A percentile compares a stretch with the other conserved stretches of the same genome.
phyloP scores from a whole-genome alignment of 2,113 vertebrate species.

The Holacanthus passer region DNA sequence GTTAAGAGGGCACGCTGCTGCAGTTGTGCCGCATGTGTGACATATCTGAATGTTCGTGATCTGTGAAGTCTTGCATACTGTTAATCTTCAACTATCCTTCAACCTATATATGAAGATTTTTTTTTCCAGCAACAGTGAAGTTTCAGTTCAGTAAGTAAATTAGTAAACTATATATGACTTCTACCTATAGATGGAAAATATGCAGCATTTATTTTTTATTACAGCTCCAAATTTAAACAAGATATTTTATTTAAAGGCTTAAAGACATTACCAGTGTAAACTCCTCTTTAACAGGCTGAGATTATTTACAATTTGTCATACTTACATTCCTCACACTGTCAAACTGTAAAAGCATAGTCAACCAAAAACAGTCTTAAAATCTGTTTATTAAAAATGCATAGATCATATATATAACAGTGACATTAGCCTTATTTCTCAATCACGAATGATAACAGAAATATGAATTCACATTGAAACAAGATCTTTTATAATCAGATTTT shows the following conservation, averaged over 20 bases:
- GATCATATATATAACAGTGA: neutral
- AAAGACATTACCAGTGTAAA: slow-evolving; percentile 26
- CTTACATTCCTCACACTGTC: slow-evolving; percentile 27
- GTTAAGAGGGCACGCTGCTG: slow-evolving; percentile 61
- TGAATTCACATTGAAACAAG: neutral
- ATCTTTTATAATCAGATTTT: slow-evolving; percentile 4
- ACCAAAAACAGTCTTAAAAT: neutral
- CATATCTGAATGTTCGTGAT: slow-evolving; percentile 64
- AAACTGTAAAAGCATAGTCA: slow-evolving; percentile 3
- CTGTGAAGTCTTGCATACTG: slow-evolving; percentile 46
- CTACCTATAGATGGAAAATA: slow-evolving; percentile 22
- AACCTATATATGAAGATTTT: neutral
- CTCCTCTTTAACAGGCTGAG: slow-evolving; percentile 11
- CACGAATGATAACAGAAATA: neutral
- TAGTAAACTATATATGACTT: too few relatives aligned
- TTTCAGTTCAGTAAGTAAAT: slow-evolving; percentile 23
- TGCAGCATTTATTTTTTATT: slow-evolving; percentile 43
- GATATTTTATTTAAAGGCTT: slow-evolving; percentile 52
- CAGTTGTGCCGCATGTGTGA: slow-evolving; percentile 17
- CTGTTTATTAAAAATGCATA: slow-evolving; percentile 2
- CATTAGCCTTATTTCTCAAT: neutral
- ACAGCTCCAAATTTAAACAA: slow-evolving; percentile 37
- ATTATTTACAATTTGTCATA: slow-evolving; percentile 38
- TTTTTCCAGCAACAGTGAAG: neutral
- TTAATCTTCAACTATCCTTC: slow-evolving; percentile 45